Evolutionary conservation across 2,888 invertebrate species (phyloP), one percentile per base, ranked within the genome.

Genomic region (Falcaria lacertinaria): DNA sequence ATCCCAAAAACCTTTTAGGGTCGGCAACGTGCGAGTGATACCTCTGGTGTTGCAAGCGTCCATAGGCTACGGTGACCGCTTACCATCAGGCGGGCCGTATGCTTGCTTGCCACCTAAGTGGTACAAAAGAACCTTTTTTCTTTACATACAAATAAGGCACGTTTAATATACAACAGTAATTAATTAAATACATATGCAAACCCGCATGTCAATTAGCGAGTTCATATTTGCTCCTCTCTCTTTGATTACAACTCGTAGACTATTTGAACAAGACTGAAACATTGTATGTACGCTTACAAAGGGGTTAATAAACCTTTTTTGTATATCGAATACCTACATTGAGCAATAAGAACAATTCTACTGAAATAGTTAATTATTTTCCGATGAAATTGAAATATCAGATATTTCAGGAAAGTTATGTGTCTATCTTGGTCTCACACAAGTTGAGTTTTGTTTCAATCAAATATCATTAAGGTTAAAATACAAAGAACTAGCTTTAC

Each of bases 181-280:
- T 72, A 72, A 66, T 68, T 56, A 66, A 59, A 57, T 54, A 64
- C 62, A 61, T 57, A 64, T 57, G 72, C 57, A 60, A 38, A 53
- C 82, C 85, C 85, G 83, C 82, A 85, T 86, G 65, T 57, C 65
- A 69, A 62, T 65, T 60, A 48, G 45, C 57, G 65, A 71, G 66
- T 74, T 74, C 60, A 72, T 79, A 71, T 80, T 83, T 80, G 71
- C 70, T 58, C 45, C 61, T 59, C 69, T 69, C 58, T 57, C 77
- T 74, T 73, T 82, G 78, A 81, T 77, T 78, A 72, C 64, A 43
- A 54, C 52, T 49, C 47, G 39, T 45, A 55, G 41, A 48, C 44
- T 54, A 47, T 54, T 53, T 52, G 48, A 52, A 25, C 46, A 39
- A 42, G 17, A 34, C 44, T 39, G 47, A 33, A 47, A 54, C 49